Evolutionary conservation across 35 echinoderm and acorn worm genomes (phyloP), one percentile per base, ranked within the genome.

Genomic region (Heliocidaris tuberculata): DNA sequence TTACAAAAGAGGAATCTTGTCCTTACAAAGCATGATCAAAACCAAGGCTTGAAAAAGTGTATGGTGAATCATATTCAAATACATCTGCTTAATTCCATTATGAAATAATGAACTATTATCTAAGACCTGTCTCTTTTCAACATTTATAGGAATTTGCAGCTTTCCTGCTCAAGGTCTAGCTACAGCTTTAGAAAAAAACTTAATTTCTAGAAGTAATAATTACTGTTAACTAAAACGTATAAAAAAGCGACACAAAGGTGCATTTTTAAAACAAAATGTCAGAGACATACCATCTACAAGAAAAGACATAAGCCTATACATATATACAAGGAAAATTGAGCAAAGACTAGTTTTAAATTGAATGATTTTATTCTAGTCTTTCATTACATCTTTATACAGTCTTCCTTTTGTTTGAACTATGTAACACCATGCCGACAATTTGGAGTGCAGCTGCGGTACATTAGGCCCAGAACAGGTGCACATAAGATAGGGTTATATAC

Each of bases 351-450:
- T 19, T 89, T 89, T 47, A 89, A 89, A 89, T 89, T 89, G 12
- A 48, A 32, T 89, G 47, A 89, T 47, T 47, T 48, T 89, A 47
- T 89, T 89, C 17, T 48, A 47, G 87, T 48, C 12, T 89, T 89
- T 47, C 29, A 5, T 89, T 89, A 89, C 87, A 78, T 78, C 65
- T 89, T 89, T n/a, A 32, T 89, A 47, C 86, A 89, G 32, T 89
- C 87, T 89, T 89, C 24, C 47, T 48, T 89, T 89, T 89, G 87
- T 89, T 89, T 89, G 31, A 47, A 48, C 12, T 47, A 47, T 32
- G 87, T 89, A 89, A 89, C 31, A 89, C 31, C 31, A 89, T 89
- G 31, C 87, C 87, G 87, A 89, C 47, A 89, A 89, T 89, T 48
- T 89, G 87, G 31, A 47, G 65, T 47, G 87, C 87, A 89, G 87